These are phyloP conservation scores for Aphelinus certus DNA, from an alignment of 1,140 invertebrate genomes.

Conservation along the genomic window DNA sequence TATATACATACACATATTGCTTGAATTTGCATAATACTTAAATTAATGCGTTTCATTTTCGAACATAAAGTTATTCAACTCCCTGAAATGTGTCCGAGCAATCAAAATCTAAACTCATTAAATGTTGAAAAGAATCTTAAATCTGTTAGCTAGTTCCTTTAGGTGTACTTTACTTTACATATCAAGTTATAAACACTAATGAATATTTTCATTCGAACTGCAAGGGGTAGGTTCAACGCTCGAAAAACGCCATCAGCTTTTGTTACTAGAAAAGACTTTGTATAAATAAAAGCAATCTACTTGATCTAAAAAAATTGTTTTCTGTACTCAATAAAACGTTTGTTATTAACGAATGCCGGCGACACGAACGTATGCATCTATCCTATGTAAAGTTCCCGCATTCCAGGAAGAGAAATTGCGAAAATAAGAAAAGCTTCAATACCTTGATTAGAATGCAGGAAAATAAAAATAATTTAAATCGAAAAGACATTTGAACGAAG, in stretches of 20 bases:
- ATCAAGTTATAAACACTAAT: constrained; percentile 20
- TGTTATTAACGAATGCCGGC: background rate
- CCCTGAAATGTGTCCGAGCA: background rate
- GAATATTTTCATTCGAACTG: constrained; percentile 24
- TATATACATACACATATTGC: constrained; percentile 25
- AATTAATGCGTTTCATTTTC: background rate
- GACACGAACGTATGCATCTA: background rate
- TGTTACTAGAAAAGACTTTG: constrained; percentile 14
- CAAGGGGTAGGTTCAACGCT: background rate
- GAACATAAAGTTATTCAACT: background rate
- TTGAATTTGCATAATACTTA: constrained; percentile 23
- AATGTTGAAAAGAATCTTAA: constrained; percentile 2
- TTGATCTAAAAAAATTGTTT: background rate
- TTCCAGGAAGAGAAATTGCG: constrained; percentile 11
- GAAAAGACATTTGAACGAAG: background rate
- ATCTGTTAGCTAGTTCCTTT: constrained; percentile 39
- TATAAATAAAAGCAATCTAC: background rate
- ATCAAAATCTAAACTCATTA: background rate
- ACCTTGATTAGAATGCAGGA: background rate
- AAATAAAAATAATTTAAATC: constrained; percentile 9
- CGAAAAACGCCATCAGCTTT: constrained; percentile 7
- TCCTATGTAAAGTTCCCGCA: constrained; percentile 9
- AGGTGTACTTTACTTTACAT: constrained; percentile 29
- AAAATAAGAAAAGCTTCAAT: background rate
- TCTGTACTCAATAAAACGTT: constrained; percentile 9